Evolutionary conservation across 2,797 vertebrate species (phyloP), one percentile per base, ranked within the genome.

Genomic region (Graptemys geographica): DNA sequence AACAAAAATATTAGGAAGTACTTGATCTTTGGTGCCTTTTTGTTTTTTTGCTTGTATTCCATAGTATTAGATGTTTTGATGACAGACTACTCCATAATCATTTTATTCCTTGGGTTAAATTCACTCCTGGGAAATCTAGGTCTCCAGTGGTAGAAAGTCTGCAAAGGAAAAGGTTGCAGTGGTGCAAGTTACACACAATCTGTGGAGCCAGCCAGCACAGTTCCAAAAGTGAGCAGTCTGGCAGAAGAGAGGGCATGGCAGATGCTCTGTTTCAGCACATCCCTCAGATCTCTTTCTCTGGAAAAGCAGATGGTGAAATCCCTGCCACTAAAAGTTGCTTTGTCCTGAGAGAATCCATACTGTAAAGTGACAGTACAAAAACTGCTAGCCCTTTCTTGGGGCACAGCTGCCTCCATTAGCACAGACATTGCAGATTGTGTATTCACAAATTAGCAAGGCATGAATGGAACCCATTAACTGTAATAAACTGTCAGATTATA

Each of bases 11-110:
- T 47, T 28, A 78, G 25, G 49, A 84, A 86, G 31, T 25, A 11
- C 15, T 37, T 88, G 52, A 56, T 44, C 59, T 12, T 62, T 44
- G 3, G 25, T 80, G 81, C 97, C 98, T 90, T 5, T 5, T 56
- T 79, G 41, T 76, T 4, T 74, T 84, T 84, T 23, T 44, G 59
- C 1, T 89, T 80, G 21, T 80, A 13, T 31, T 18, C 10, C 56
- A 6, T 25, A 23, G 51, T 47, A 5, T 47, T 51, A 18, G 8
- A 62, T 59, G 82, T 41, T 47, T 57, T 44, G 15, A 49, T 31
- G 23, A 84, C 79, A 69, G 44, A 11, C 44, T 2, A 5, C 69
- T 59, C 87, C 47, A 12, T 51, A 27, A 79, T 62, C 44, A 4
- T 1, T 12, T 90, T 47, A 31, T 83, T 8, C 2, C 27, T 25